Evolutionary conservation across 1,140 invertebrate genomes (phyloP).

Genomic region (Caenorhabditis tropicalis): DNA sequence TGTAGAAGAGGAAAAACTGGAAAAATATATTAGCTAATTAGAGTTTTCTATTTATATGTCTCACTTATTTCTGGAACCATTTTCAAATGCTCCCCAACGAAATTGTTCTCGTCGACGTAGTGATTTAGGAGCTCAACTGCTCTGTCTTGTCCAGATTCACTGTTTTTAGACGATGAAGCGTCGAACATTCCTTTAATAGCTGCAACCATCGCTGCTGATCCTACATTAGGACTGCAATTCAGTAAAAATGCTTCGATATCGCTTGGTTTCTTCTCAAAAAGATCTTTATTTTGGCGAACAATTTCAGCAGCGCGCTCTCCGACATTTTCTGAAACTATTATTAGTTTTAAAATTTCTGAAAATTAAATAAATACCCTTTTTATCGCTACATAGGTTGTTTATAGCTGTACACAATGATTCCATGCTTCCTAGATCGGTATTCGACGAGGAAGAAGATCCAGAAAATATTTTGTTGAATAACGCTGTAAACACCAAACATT

Average conservation of each 20-base stretch:
- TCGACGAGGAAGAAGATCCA: background rate
- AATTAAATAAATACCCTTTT: background rate
- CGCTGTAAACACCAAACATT: background rate
- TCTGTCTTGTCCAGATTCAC: background rate
- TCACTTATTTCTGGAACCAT: constrained; percentile 41
- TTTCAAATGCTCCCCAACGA: constrained; percentile 23
- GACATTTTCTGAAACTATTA: background rate
- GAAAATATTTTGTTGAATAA: constrained; percentile 22
- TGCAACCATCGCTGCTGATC: background rate
- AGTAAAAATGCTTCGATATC: constrained; percentile 6
- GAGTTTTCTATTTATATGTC: background rate
- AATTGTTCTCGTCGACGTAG: background rate
- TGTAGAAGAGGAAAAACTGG: constrained; percentile 27
- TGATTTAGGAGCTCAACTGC: constrained; percentile 1
- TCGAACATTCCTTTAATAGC: constrained; percentile 40
- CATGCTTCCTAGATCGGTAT: background rate
- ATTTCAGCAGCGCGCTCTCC: constrained; percentile 7
- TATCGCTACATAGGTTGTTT: background rate
- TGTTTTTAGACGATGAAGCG: background rate
- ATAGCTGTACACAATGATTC: background rate
- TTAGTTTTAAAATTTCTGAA: background rate
- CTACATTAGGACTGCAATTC: background rate
- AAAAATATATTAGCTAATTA: background rate
- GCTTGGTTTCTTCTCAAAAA: constrained; percentile 9
- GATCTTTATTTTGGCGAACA: constrained; percentile 32